These are phyloP conservation scores for Xyrichtys novacula DNA, from an alignment of 2,797 vertebrate genomes.

Conservation along the genomic window DNA sequence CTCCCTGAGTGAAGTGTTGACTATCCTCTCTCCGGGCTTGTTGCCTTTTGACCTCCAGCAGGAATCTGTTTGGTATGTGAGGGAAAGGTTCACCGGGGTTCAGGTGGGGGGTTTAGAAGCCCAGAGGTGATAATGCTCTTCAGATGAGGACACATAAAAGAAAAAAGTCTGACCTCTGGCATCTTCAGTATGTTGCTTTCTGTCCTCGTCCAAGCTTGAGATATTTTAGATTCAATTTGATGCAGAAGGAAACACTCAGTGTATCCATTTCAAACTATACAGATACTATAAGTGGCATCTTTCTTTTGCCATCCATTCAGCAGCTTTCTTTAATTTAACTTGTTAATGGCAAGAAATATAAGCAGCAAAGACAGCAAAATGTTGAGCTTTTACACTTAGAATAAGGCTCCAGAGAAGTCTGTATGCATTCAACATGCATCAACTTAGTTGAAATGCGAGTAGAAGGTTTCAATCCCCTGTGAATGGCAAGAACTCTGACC, in stretches of 20 bases:
- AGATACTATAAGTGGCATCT: conserved; percentile 4
- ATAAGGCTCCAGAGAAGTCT: background rate
- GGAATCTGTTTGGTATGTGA: background rate
- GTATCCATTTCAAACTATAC: background rate
- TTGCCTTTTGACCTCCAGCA: conserved; percentile 32
- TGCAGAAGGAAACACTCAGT: background rate
- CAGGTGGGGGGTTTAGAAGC: background rate
- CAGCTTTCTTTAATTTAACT: conserved; percentile 5
- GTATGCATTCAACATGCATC: conserved; percentile 9
- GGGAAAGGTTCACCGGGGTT: conserved; percentile 18
- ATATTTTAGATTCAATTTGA: too few species aligned
- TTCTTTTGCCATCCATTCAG: background rate
- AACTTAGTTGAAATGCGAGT: conserved; percentile 28
- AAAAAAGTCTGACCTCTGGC: background rate
- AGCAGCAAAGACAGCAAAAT: conserved; percentile 34
- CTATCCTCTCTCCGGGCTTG: background rate
- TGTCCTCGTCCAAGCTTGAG: too few species aligned
- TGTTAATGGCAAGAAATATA: conserved; percentile 2
- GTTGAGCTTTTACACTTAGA: conserved; percentile 7
- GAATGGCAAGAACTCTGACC: background rate
- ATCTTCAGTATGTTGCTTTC: background rate
- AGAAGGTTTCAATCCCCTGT: conserved; percentile 4
- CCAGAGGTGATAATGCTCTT: background rate
- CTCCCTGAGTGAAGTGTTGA: conserved; percentile 13
- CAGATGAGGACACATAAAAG: background rate